Percentiles rank a stretch among this genome's conserved stretches.
phyloP scores from a whole-genome alignment of 2,113 vertebrate genomes.

The Megaceryle torquata region DNA sequence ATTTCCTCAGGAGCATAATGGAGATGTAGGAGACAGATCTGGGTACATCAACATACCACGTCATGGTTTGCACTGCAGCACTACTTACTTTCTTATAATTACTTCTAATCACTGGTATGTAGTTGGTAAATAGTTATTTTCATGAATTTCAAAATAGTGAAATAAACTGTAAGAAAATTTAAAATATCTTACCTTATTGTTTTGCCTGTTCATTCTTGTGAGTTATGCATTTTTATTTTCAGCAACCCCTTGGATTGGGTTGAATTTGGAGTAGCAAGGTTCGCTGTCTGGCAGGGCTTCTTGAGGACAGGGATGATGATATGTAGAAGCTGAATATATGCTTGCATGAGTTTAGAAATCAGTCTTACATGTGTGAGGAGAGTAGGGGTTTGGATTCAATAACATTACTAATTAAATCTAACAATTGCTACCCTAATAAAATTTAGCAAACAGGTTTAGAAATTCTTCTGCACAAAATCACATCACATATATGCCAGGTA shows the following conservation, averaged over 20 bases:
- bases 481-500: background rate
- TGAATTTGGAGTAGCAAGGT: background rate
- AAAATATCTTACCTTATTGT: background rate
- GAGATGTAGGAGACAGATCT: background rate
- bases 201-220: background rate
- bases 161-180: background rate
- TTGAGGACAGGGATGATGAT: background rate
- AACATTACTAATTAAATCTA: background rate
- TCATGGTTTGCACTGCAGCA: background rate
- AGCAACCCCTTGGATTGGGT: background rate
- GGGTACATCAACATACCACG: rapidly evolving
- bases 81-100: background rate
- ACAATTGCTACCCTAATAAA: background rate
- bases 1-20: background rate
- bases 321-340: background rate
- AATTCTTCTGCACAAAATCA: background rate
- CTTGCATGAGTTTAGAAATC: background rate
- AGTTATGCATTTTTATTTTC: background rate
- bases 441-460: background rate
- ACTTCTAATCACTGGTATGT: background rate
- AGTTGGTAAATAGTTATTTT: background rate
- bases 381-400: background rate
- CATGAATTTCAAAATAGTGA: background rate
- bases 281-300: background rate
- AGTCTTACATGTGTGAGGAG: background rate